A percentile compares a stretch with the other conserved stretches of the same genome.
These are phyloP conservation scores for Noctua pronuba DNA, from an alignment of 2,888 invertebrate genomes.

Conservation along the genomic window DNA sequence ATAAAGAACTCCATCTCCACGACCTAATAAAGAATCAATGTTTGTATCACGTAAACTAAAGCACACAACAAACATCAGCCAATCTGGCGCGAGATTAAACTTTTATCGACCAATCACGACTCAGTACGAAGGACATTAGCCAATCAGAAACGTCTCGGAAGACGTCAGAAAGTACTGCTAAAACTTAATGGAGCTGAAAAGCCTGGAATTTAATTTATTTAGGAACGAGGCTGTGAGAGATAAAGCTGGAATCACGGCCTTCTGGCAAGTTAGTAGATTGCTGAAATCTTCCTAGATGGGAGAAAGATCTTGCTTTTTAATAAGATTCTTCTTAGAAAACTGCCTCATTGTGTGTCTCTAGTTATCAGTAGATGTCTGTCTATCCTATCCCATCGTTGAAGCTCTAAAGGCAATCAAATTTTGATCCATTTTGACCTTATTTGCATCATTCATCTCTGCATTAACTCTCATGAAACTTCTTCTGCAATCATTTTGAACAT, in stretches of 20 bases:
- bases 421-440: not conserved
- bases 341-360: not conserved
- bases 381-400: not conserved
- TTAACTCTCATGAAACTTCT: not conserved
- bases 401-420: not conserved
- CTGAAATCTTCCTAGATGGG: not conserved
- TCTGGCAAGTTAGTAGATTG: not conserved
- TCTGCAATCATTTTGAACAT: no score
- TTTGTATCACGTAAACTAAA: conserved; percentile 59
- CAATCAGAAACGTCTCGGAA: conserved; percentile 66
- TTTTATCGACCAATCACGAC: conserved; percentile 72
- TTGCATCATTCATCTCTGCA: not conserved
- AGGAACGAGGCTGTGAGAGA: conserved; percentile 26
- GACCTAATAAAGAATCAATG: conserved; percentile 58
- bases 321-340: not conserved
- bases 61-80: conserved; percentile 65
- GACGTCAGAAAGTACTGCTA: conserved; percentile 62
- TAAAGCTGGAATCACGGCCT: conserved; percentile 32
- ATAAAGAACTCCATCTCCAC: conserved; percentile 34
- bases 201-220: conserved; percentile 61
- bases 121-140: conserved; percentile 64
- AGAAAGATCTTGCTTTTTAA: conserved; percentile 15
- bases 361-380: not conserved
- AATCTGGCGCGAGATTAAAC: conserved; percentile 71
- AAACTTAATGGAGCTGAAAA: conserved; percentile 57